Conservation (phyloP, 2,113 vertebrate genomes). For the Pongo pygmaeus region DNA sequence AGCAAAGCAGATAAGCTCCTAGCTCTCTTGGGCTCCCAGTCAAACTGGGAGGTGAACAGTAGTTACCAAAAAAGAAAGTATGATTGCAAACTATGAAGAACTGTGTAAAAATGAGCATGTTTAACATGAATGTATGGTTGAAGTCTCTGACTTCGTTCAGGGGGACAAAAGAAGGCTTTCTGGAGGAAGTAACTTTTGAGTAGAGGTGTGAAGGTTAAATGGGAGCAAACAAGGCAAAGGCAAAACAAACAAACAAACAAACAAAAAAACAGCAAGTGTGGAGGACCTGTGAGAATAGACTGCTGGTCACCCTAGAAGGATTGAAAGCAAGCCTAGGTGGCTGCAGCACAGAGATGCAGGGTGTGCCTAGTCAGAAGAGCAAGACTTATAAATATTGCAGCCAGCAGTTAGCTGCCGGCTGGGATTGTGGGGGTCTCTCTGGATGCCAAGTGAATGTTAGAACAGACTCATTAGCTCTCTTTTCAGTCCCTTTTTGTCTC, state of each 20-base stretch:
- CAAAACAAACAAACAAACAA: not conserved
- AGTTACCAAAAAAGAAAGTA: not conserved
- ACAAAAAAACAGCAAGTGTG: fast-evolving
- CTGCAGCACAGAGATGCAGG: fast-evolving
- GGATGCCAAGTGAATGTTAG: not conserved
- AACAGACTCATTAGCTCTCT: fast-evolving
- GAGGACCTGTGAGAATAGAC: fast-evolving
- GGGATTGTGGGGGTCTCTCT: fast-evolving
- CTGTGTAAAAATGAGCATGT: fast-evolving
- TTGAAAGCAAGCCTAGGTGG: fast-evolving
- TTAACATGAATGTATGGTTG: fast-evolving
- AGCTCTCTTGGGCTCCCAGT: fast-evolving
- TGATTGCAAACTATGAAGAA: not conserved
- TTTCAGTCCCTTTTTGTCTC: not conserved
- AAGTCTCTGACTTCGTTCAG: not conserved
- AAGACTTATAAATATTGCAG: too few species aligned
- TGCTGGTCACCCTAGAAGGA: not conserved
- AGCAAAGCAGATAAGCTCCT: not conserved
- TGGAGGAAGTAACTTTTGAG: not conserved
- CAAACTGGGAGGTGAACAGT: fast-evolving
- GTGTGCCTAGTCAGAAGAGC: fast-evolving
- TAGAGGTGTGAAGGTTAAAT: too few species aligned
- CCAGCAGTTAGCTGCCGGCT: fast-evolving
- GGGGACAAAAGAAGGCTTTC: not conserved
- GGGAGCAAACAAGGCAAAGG: not conserved